A percentile compares a stretch with the other conserved stretches of the same genome.
Evolutionary conservation across 2,797 vertebrate genomes (phyloP).

Genomic region (Sebastes kiyomatsui): DNA sequence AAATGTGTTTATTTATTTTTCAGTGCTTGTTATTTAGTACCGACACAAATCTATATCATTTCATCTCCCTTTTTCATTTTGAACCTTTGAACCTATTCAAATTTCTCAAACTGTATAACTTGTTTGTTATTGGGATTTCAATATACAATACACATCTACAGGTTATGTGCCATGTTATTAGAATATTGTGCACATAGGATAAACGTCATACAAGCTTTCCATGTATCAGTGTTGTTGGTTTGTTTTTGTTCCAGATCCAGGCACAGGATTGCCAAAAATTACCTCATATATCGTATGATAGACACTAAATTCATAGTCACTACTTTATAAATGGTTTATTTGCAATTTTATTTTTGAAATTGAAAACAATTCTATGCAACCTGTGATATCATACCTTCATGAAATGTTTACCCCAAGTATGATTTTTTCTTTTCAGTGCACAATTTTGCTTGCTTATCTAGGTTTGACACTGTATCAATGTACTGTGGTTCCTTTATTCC

Average conservation of each 20-base stretch:
- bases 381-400: constrained; percentile 59
- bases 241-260: constrained; percentile 15
- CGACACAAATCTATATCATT: constrained; percentile 2
- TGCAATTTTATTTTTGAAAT: constrained; percentile 68
- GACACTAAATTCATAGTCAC: constrained; percentile 24
- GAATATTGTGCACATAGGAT: constrained; percentile 13
- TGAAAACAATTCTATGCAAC: constrained; percentile 79
- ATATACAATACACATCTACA: constrained; percentile 10
- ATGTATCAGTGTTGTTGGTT: constrained; percentile 12
- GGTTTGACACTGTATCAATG: constrained; percentile 45
- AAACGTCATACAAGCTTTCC: constrained; percentile 4
- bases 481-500: constrained; percentile 53
- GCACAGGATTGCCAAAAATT: constrained; percentile 58
- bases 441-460: constrained; percentile 48
- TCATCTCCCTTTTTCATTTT: constrained; percentile 12
- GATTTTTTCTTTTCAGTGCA: constrained; percentile 34
- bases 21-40: constrained; percentile 15
- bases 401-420: constrained; percentile 47
- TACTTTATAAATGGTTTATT: constrained; percentile 42
- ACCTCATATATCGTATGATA: constrained; percentile 58
- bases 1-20: constrained; percentile 70
- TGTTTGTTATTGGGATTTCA: constrained; percentile 12
- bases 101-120: background rate
- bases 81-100: background rate
- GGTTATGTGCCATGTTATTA: constrained; percentile 21